phyloP scores from a whole-genome alignment of 2,113 vertebrate species.

The Sus scrofa region DNA sequence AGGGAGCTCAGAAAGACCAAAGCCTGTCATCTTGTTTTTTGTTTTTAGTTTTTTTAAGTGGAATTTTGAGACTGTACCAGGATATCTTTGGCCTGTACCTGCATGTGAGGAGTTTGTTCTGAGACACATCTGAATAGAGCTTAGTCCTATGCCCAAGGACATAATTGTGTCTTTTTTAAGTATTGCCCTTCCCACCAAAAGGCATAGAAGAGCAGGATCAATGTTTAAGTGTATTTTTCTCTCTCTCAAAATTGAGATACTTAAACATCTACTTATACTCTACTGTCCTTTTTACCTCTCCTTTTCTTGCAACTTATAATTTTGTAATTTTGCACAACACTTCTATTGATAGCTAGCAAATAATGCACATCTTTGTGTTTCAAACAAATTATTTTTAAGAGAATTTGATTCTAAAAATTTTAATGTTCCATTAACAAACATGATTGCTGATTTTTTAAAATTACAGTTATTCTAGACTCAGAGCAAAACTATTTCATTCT shows the following conservation, averaged over 20 bases:
- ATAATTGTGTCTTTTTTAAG: neutral
- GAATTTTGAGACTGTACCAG: neutral
- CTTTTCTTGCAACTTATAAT: neutral
- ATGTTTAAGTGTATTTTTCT: neutral
- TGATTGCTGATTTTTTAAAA: slow-evolving; percentile 3
- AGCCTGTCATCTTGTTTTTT: no score
- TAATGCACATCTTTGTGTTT: neutral
- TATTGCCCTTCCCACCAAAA: neutral
- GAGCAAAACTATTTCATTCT: slow-evolving; percentile 47
- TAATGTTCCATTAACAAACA: slow-evolving; percentile 22
- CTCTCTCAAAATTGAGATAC: neutral
- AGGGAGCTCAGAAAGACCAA: neutral
- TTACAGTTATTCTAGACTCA: slow-evolving; percentile 42
- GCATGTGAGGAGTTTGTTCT: neutral
- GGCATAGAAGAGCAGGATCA: neutral
- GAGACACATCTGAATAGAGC: neutral
- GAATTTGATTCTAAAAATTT: slow-evolving; percentile 17
- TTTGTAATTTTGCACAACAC: neutral
- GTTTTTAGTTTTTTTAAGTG: neutral
- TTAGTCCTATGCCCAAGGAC: neutral
- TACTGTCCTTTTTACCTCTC: neutral
- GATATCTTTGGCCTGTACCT: neutral
- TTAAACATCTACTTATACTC: neutral
- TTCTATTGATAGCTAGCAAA: neutral
- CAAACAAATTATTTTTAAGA: slow-evolving; percentile 48